Conservation (phyloP, 2,797 vertebrate genomes). For the Sebastes iracundus region DNA sequence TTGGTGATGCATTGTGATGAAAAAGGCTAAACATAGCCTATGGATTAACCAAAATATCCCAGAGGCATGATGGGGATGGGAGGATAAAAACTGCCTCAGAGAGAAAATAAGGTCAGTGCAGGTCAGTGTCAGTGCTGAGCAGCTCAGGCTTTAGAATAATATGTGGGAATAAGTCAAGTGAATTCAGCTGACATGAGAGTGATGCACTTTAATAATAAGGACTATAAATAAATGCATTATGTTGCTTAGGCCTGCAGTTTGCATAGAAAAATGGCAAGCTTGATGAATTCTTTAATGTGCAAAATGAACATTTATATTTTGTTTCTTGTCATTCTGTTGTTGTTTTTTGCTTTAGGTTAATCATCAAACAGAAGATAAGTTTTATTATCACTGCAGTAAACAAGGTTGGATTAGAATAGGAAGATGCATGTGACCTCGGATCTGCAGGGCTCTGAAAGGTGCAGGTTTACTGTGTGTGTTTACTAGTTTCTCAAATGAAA, state of each 20-base stretch:
- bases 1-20: constrained; percentile 34
- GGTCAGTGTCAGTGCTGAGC: constrained; percentile 21
- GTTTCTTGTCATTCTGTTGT: background rate
- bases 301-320: background rate
- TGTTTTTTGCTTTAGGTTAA: background rate
- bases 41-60: constrained; percentile 33
- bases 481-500: background rate
- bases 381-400: background rate
- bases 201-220: background rate
- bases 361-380: background rate
- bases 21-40: constrained; percentile 39
- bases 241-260: background rate
- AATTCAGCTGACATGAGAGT: background rate
- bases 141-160: background rate
- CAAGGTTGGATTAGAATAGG: background rate
- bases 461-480: background rate
- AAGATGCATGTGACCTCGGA: background rate
- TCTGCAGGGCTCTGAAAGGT: background rate
- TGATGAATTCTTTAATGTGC: background rate
- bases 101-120: constrained; percentile 8
- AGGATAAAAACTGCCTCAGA: background rate
- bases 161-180: background rate
- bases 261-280: background rate
- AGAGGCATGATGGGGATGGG: constrained; percentile 24
- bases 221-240: background rate